Conservation (phyloP, 2,113 vertebrate genomes). For the Gallinago media region DNA sequence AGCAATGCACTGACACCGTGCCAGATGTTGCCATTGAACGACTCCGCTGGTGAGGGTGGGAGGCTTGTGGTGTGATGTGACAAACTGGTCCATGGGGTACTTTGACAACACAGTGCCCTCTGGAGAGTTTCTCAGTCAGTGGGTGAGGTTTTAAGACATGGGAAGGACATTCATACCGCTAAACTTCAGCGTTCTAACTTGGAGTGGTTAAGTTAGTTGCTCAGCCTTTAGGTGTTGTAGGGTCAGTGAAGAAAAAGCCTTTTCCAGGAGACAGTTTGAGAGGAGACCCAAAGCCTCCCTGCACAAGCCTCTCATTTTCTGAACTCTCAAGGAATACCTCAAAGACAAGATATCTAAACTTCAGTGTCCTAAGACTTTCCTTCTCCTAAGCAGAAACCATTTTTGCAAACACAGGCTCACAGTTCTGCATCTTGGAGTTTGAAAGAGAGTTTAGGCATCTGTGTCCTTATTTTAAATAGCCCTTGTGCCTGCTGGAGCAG, state of each 20-base stretch:
- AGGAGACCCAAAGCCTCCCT: background rate
- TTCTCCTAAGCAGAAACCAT: background rate
- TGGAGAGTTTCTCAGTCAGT: background rate
- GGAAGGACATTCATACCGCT: background rate
- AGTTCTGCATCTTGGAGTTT: constrained; percentile 48
- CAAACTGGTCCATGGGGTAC: accelerated
- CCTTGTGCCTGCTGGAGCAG: constrained; percentile 60
- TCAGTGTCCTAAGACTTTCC: background rate
- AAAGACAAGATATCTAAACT: background rate
- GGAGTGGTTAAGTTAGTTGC: background rate
- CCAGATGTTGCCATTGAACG: background rate
- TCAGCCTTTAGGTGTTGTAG: accelerated
- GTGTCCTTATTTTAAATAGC: constrained; percentile 58
- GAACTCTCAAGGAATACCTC: background rate
- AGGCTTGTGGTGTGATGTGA: background rate
- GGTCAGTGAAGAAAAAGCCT: background rate
- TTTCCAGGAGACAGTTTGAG: background rate
- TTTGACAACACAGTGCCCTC: background rate
- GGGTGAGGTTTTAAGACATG: background rate
- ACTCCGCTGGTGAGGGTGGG: accelerated
- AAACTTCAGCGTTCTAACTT: background rate
- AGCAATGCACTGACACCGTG: accelerated
- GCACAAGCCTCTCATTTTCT: background rate
- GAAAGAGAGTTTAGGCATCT: constrained; percentile 51
- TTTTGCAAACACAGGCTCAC: constrained; percentile 11